Evolutionary conservation across 2,888 invertebrate genomes (phyloP), one percentile per base, ranked within the genome.

Genomic region (Mantis religiosa): DNA sequence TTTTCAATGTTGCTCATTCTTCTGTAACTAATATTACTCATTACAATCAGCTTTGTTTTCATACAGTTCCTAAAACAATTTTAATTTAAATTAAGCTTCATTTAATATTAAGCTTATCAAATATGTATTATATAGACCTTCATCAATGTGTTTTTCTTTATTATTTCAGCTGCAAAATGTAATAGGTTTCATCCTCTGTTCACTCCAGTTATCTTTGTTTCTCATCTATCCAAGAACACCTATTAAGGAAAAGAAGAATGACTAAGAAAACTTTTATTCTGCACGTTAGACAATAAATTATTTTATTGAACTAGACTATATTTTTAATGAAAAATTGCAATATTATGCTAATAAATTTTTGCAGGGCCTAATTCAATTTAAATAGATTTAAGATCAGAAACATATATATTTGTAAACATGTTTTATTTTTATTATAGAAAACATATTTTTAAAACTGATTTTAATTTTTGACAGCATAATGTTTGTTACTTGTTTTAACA

Each of bases 161-260:
- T 91, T 89, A 91, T 94, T 94, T 89, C 93, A 97, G 97, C 92
- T 96, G 83, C 97, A 97, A 94, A 97, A 97, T 92, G 91, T 94
- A 0, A 95, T 97, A 28, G 95, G 95, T 0, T 93, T 96, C 20
- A 82, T 92, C 0, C 93, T 97, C 84, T 95, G 95, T 90, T 91
- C 94, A 0, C 92, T 94, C 47, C 97, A 97, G 92, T 92, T 97
- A 88, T 93, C 94, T 0, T 93, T 97, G 83, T 97, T 97, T 92
- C 95, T 94, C 71, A 95, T 96, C 88, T 97, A 96, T 92, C 97
- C 97, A 25, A 92, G 92, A 25, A 91, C 91, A 89, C 90, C 92
- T 88, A 28, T 28, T 71, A 83, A 89, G 25, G 82, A 85, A 54
- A 88, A 88, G 28, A 88, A 88, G 85, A 84, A 87, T 81, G 83